Evolutionary conservation across 53 echinoderm and acorn worm species (phyloP).

Genomic region (Stichopus horrens): DNA sequence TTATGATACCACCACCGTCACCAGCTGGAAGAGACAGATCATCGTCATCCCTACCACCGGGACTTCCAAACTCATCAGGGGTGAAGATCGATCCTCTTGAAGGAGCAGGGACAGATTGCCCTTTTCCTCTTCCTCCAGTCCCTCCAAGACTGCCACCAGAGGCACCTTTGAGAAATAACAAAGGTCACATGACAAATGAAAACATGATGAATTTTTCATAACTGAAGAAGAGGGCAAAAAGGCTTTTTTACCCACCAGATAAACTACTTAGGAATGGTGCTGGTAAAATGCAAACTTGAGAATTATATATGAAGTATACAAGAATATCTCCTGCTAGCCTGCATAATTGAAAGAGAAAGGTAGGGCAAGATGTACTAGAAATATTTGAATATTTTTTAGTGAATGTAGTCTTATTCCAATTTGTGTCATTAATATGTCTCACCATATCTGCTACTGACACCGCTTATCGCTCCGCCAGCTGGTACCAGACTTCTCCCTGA

Average conservation of each 20-base stretch:
- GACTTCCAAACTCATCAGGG: slow-evolving; percentile 74
- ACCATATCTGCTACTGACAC: slow-evolving; percentile 18
- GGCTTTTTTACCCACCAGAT: too few relatives aligned
- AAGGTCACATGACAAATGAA: too few relatives aligned
- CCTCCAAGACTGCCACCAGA: slow-evolving; percentile 89
- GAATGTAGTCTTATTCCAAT: too few relatives aligned
- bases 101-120: slow-evolving; percentile 63
- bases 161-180: slow-evolving; percentile 50
- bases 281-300: too few relatives aligned
- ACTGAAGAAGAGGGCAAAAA: too few relatives aligned
- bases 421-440: not conserved
- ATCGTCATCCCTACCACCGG: slow-evolving; percentile 64
- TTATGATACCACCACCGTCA: slow-evolving; percentile 75
- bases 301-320: too few relatives aligned
- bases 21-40: slow-evolving; percentile 50
- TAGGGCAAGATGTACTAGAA: not conserved
- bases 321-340: too few relatives aligned
- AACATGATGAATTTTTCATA: too few relatives aligned
- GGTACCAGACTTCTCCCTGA: slow-evolving; percentile 64
- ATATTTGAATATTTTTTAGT: not conserved
- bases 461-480: slow-evolving; percentile 39
- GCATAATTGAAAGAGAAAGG: too few relatives aligned
- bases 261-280: too few relatives aligned
- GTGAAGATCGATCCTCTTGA: slow-evolving; percentile 62
- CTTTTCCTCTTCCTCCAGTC: slow-evolving; percentile 75